Evolutionary conservation across 2,797 vertebrate species (phyloP).

Genomic region (Pseudocheirus occidentalis): DNA sequence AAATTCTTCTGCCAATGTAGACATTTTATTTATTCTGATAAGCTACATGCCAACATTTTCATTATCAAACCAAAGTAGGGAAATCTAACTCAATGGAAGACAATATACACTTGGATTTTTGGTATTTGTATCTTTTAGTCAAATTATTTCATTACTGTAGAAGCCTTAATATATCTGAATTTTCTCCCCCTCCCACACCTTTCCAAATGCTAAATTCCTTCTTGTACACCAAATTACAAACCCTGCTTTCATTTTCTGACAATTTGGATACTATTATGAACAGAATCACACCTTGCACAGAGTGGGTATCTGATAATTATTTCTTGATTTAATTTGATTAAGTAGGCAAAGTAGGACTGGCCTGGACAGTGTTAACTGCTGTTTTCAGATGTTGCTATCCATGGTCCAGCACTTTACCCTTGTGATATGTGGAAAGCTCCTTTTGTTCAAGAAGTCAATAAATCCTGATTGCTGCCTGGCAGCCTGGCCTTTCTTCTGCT

Average conservation of each 20-base stretch:
- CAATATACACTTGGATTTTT: neutral
- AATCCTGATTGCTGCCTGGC: neutral
- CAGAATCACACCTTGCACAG: neutral
- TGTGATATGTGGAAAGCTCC: neutral
- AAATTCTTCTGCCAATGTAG: neutral
- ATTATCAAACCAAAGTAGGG: neutral
- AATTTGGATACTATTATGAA: neutral
- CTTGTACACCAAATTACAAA: neutral
- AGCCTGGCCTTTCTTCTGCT: neutral
- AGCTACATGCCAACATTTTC: neutral
- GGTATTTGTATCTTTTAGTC: neutral
- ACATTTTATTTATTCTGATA: neutral
- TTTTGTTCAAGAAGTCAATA: neutral
- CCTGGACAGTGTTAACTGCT: neutral
- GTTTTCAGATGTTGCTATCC: neutral
- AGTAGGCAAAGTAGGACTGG: constrained; percentile 3
- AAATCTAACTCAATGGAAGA: neutral
- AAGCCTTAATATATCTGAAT: neutral
- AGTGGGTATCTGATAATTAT: neutral
- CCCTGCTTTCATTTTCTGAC: neutral
- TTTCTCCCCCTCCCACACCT: neutral
- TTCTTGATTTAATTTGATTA: constrained; percentile 15
- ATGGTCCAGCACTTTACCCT: neutral
- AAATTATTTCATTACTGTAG: neutral
- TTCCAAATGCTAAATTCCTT: neutral